Base-by-base conservation (phyloP, 2,797 vertebrate genomes). In the Phaenicophaeus curvirostris region DNA sequence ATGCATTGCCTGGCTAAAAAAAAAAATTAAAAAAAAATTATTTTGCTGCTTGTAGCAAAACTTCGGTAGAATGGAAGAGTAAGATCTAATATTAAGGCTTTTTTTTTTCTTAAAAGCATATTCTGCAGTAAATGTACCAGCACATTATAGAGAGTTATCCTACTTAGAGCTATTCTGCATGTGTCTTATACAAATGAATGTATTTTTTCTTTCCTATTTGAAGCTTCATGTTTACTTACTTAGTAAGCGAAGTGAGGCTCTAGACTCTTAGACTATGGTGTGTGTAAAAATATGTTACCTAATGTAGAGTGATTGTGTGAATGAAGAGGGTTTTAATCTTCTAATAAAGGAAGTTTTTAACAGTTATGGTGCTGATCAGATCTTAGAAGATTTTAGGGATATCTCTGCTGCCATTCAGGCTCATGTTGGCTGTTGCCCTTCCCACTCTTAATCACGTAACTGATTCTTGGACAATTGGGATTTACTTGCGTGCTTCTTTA, bases 31-130 rank as follows among this genome's bases (percentile, higher is more conserved):
- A 77, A 65, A 58, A 30, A 90, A 19, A 79, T 74, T 0, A 66
- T 89, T 39, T 75, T 83, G 27, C 75, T 85, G 73, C 54, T 92
- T 94, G 87, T 93, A 92, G 90, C 61, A 90, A 89, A 93, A 89
- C 77, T 71, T 87, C 81, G 85, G 9, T 80, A 72, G 74, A 87
- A 73, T 0, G 12, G 66, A 85, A 89, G 53, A 82, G 37, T 68
- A 58, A 80, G n/a, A 72, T 58, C 33, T 92, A 63, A 80, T 77
- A 89, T 78, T 83, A 92, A 92, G 41, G 17, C 20, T 71, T 85
- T 61, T 75, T 61, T 75, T 4, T 63, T 59, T 31, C 5, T 44
- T 72, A 83, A 77, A 50, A 92, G 65, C 74, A 72, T 80, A 85
- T 41, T 87, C 48, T 83, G 58, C 58, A 55, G 75, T 91, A 94